Base-by-base conservation (phyloP, 1,140 invertebrate genomes). In the Mycetomoellerius zeteki region DNA sequence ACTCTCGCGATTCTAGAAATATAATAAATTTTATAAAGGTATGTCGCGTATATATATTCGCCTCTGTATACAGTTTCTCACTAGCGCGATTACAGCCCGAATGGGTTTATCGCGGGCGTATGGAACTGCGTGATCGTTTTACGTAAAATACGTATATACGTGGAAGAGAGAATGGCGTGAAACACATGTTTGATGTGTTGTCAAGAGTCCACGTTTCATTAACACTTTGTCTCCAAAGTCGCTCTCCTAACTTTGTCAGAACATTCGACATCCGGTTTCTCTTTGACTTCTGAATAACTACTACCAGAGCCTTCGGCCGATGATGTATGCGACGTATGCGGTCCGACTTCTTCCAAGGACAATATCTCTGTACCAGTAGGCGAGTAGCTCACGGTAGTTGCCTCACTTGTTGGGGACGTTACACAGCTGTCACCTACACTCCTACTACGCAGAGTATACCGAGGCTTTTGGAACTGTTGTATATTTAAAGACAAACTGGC, bases 151-250 rank as follows among this genome's bases (percentile, higher is more conserved):
- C 54, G 37, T 73, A 73, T 73, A 81, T 65, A 64, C 33, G 54
- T 92, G 88, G 91, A 91, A 92, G 87, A 90, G 62, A 87, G 56
- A 87, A 65, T 86, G 73, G 54, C 75, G 72, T 69, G 47, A 85
- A 52, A 81, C 33, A 56, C 47, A 12, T 54, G 60, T 81, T 69
- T 69, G 37, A 71, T 16, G 56, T 76, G 62, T 72, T 64, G 65
- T 67, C 64, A 24, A 62, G 27, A 69, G 16, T 64, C 8, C 54
- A 56, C 69, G 24, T 50, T 75, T 75, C 65, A 87, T 92, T 91
- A 94, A 93, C 94, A 94, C 89, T 94, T 93, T 2, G 93, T 94
- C 80, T 94, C 93, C 37, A 93, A 90, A 72, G 93, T 93, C 64
- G 91, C 85, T 60, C 93, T 90, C 43, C 87, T 88, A 60, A 91